A percentile compares a stretch with the other conserved stretches of the same genome.
Conservation (phyloP, 2,888 invertebrate species). For the Aproaerema taeniolella region DNA sequence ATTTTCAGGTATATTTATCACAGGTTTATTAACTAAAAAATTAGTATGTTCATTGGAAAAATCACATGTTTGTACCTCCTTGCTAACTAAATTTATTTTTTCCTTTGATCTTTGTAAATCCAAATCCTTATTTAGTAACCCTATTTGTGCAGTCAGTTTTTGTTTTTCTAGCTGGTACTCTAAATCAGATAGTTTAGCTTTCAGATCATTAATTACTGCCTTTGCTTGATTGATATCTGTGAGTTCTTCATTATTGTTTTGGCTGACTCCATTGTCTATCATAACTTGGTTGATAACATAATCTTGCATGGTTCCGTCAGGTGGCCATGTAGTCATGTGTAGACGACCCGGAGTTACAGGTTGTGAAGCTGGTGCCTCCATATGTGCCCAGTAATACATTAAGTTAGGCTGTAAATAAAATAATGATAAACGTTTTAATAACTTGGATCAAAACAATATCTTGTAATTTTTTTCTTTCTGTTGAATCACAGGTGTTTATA, state of each 20-base stretch:
- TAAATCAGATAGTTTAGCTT: constrained; percentile 56
- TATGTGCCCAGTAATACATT: constrained; percentile 95
- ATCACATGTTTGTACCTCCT: constrained; percentile 51
- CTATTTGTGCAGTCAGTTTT: constrained; percentile 53
- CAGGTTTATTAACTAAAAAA: constrained; percentile 48
- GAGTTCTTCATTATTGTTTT: constrained; percentile 60
- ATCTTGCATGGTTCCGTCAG: constrained; percentile 54
- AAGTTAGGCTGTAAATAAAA: constrained; percentile 83
- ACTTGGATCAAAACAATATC: background rate
- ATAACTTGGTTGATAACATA: too few species aligned
- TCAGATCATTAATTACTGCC: background rate
- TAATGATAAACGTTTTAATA: background rate
- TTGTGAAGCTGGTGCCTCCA: constrained; percentile 81
- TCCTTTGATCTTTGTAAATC: constrained; percentile 38
- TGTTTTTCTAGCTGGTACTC: constrained; percentile 60
- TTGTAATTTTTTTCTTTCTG: too few species aligned
- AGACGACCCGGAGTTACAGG: constrained; percentile 86
- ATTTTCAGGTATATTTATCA: constrained; percentile 64
- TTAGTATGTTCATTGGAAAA: constrained; percentile 41
- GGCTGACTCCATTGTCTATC: constrained; percentile 37
- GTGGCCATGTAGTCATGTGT: constrained; percentile 85
- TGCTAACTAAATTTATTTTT: constrained; percentile 42
- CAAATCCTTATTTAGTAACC: constrained; percentile 50
- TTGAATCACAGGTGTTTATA: too few species aligned
- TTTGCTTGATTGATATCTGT: constrained; percentile 50